phyloP scores from a whole-genome alignment of 2,888 invertebrate genomes.

The Junonia oenone region DNA sequence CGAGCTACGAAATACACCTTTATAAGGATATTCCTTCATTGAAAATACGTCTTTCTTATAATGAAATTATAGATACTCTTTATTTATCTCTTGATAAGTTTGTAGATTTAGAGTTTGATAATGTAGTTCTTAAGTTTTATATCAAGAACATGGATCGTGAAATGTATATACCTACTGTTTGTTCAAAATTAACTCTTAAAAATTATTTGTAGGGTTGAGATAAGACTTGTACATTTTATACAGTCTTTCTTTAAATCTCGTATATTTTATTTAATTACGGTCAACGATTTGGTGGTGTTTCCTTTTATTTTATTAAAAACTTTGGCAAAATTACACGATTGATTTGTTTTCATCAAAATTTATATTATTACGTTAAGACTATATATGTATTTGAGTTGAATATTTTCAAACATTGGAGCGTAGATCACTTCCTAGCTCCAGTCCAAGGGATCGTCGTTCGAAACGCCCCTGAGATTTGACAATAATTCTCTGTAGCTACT shows the following conservation, averaged over 20 bases:
- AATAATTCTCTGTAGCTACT: constrained; percentile 70
- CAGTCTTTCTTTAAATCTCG: too few relatives aligned
- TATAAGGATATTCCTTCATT: constrained; percentile 12
- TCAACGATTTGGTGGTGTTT: too few relatives aligned
- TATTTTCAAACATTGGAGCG: constrained; percentile 9
- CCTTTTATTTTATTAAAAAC: too few relatives aligned
- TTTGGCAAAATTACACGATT: too few relatives aligned
- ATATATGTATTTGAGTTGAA: neutral
- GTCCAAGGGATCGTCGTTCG: constrained; percentile 39
- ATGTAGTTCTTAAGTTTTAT: too few relatives aligned
- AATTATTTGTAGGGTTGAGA: too few relatives aligned
- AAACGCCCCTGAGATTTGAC: constrained; percentile 68
- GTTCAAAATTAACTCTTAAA: too few relatives aligned
- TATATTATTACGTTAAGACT: neutral
- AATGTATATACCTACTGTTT: too few relatives aligned
- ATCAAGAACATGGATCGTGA: too few relatives aligned
- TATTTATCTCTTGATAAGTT: neutral
- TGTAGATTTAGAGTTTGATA: neutral
- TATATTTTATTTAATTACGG: too few relatives aligned
- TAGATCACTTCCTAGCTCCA: constrained; percentile 36
- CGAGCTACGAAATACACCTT: constrained; percentile 32
- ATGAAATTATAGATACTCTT: neutral
- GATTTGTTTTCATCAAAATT: too few relatives aligned
- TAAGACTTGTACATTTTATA: too few relatives aligned
- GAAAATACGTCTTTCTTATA: neutral